phyloP scores from a whole-genome alignment of 2,888 invertebrate species.

The Troides oblongomaculatus region DNA sequence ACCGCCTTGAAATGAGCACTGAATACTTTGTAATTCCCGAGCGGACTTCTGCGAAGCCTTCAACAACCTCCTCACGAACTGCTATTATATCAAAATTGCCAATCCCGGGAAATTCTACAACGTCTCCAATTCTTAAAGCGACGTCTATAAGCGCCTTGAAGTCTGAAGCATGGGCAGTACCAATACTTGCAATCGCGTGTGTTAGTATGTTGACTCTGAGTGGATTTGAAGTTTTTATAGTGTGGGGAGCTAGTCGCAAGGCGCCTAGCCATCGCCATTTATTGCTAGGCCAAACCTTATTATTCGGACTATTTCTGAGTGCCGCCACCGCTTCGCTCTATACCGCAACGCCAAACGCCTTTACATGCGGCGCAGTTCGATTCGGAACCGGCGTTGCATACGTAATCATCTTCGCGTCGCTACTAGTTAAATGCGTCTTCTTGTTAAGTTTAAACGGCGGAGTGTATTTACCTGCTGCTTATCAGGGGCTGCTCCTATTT shows the following conservation, averaged over 20 bases:
- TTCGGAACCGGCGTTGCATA: conserved; percentile 91
- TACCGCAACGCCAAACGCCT: conserved; percentile 87
- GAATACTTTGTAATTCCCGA: conserved; percentile 90
- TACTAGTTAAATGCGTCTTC: conserved; percentile 96
- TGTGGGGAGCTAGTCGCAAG: conserved; percentile 88
- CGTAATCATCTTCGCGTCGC: conserved; percentile 92
- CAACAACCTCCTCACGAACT: conserved; percentile 57
- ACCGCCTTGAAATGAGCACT: conserved; percentile 89
- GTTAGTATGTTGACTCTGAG: conserved; percentile 91
- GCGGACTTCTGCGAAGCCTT: conserved; percentile 55
- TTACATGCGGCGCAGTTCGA: conserved; percentile 90
- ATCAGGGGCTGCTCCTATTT: conserved; percentile 92
- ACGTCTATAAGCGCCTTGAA: conserved; percentile 73
- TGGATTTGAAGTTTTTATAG: conserved; percentile 93
- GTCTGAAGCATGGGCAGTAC: conserved; percentile 93
- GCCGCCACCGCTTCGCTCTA: conserved; percentile 89
- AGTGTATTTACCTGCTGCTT: conserved; percentile 94
- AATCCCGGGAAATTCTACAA: conserved; percentile 46
- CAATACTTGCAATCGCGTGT: conserved; percentile 90
- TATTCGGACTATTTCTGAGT: conserved; percentile 90
- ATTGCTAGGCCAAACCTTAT: conserved; percentile 91
- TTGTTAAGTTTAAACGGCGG: conserved; percentile 94
- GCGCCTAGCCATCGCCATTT: conserved; percentile 91
- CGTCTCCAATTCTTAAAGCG: conserved; percentile 45
- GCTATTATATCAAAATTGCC: conserved; percentile 47